phyloP scores from a whole-genome alignment of 1,140 invertebrate species.

The Brachionus angularis region DNA sequence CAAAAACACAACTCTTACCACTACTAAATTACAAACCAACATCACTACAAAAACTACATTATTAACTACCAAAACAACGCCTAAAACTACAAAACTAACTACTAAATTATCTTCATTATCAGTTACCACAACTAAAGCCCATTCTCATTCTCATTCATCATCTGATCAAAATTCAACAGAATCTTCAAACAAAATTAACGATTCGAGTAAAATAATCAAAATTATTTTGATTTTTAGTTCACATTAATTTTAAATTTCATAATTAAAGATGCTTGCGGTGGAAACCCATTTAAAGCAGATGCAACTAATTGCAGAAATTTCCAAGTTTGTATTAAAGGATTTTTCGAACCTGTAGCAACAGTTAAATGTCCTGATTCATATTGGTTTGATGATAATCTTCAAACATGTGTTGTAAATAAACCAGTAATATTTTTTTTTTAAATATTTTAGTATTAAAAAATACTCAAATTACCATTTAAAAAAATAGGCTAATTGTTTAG shows the following conservation, averaged over 20 bases:
- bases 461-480: not conserved
- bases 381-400: not conserved
- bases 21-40: too few relatives aligned
- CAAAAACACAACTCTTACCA: too few relatives aligned
- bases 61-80: too few relatives aligned
- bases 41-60: too few relatives aligned
- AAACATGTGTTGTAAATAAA: not conserved
- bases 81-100: too few relatives aligned
- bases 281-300: not conserved
- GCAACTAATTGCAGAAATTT: not conserved
- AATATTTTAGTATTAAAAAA: not conserved
- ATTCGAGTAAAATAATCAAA: too few relatives aligned
- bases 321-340: constrained; percentile 26
- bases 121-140: too few relatives aligned
- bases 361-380: constrained; percentile 2
- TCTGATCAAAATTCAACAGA: too few relatives aligned
- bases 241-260: not conserved
- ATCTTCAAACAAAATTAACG: too few relatives aligned
- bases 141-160: too few relatives aligned
- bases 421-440: not conserved
- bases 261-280: not conserved
- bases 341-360: not conserved
- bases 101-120: too few relatives aligned
- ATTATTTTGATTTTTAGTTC: not conserved
- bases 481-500: not conserved